Conservation (phyloP, 2,888 invertebrate species). For the Chrysolina haemoptera region DNA sequence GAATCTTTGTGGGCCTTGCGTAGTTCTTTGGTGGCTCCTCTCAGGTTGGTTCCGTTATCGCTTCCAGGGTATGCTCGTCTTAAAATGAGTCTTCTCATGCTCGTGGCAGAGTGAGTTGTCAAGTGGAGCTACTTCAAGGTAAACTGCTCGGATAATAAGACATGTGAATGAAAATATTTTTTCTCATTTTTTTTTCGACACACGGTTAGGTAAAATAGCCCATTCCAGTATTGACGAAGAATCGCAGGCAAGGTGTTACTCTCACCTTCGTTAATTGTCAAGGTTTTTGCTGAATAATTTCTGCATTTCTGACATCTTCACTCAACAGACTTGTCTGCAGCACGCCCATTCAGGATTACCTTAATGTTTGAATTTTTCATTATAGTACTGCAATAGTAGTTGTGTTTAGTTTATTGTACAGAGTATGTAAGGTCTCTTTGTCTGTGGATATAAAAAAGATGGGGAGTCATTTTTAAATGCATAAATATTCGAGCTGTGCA, state of each 20-base stretch:
- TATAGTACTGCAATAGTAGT: not conserved
- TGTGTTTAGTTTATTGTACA: not conserved
- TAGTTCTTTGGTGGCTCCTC: conserved; percentile 12
- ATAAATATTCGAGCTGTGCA: too few relatives aligned
- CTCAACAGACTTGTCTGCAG: not conserved
- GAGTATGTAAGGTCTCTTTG: not conserved
- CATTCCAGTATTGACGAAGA: not conserved
- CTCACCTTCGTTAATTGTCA: conserved; percentile 3
- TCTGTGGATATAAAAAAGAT: too few relatives aligned
- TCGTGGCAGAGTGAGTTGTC: conserved; percentile 12
- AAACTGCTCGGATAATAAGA: not conserved
- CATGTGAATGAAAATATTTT: not conserved
- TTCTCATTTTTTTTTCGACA: not conserved
- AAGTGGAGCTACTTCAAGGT: not conserved
- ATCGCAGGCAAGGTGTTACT: not conserved
- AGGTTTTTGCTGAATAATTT: not conserved
- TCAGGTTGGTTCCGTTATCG: conserved; percentile 29
- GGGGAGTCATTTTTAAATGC: too few relatives aligned
- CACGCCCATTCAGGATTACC: not conserved
- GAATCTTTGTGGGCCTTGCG: not conserved
- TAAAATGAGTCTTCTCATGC: conserved; percentile 8
- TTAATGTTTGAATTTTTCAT: not conserved
- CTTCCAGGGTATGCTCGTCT: conserved; percentile 24
- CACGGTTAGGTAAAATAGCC: not conserved
- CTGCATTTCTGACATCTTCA: not conserved